Evolutionary conservation across 2,113 vertebrate species (phyloP), one percentile per base, ranked within the genome.

Genomic region (Paratilapia polleni): DNA sequence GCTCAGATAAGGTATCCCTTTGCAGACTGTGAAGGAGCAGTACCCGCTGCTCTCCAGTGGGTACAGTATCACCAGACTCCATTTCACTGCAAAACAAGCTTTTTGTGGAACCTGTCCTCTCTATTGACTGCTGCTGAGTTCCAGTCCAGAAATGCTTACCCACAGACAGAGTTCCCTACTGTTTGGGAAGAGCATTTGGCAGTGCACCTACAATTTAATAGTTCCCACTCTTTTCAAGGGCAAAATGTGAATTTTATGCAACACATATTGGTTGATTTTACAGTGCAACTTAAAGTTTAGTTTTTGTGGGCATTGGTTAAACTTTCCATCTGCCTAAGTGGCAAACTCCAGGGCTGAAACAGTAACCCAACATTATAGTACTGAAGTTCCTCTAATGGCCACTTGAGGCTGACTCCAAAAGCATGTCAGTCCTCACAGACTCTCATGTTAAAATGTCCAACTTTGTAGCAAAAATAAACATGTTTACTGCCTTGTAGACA

Each of bases 1-100:
- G 91, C 88, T 78, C 52, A 77, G 91, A 90, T 90, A 88, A 90
- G 91, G 88, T 94, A 92, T 94, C 91, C 78, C 59, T 60, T 77
- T 76, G 78, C 81, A 82, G 73, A 70, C 64, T 52, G 66, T 20
- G 43, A 52, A 52, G 66, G 47, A 52, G 24, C 17, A 1, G 60
- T 58, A 57, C 85, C 61, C 73, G 66, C 81, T 79, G 57, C 63
- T 89, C 86, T 89, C 88, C 63, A 82, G 62, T 73, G 91, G 83
- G 68, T 84, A 24, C 47, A 52, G 68, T 83, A 88, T 85, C 85
- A 91, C 90, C 88, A 92, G 86, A 89, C 70, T 77, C 54, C 26
- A 73, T 60, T 63, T 79, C 63, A 60, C 57, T 77, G 82, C 77
- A 84, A 77, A 84, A 81, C 10, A 8, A 70, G 43, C 63, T 60